phyloP scores from a whole-genome alignment of 2,797 vertebrate genomes.

The Chloroceryle inda region DNA sequence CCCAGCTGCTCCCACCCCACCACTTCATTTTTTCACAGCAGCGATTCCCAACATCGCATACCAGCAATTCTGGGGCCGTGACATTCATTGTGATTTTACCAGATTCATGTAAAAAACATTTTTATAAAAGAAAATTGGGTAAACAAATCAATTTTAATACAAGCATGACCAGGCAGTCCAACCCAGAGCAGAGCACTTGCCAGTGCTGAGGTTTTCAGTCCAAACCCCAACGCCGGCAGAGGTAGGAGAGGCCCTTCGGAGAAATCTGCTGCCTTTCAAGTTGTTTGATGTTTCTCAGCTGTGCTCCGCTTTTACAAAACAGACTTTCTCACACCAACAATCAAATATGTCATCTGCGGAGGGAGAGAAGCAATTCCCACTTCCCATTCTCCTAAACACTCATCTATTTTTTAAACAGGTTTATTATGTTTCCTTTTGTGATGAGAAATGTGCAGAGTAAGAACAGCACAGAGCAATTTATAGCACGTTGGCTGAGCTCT shows the following conservation, averaged over 20 bases:
- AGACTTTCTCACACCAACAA: background rate
- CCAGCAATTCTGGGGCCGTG: rapidly evolving
- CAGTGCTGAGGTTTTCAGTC: background rate
- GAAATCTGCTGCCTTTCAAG: background rate
- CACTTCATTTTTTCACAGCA: background rate
- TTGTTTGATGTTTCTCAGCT: constrained; percentile 5
- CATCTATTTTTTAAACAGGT: background rate
- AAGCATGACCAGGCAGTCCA: background rate
- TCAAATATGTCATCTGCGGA: background rate
- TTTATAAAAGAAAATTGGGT: background rate
- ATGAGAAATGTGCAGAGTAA: background rate
- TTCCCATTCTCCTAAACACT: background rate
- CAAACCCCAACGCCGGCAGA: background rate
- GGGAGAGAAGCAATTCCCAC: constrained; percentile 17
- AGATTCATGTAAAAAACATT: background rate
- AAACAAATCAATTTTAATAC: background rate
- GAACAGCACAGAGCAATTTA: background rate
- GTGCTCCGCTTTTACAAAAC: background rate
- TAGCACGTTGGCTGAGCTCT: background rate
- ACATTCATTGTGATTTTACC: background rate
- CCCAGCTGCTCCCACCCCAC: background rate
- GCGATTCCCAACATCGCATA: background rate
- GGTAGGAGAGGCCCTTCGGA: background rate
- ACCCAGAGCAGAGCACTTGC: background rate
- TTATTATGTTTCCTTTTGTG: background rate